Evolutionary conservation across 2,113 vertebrate species (phyloP).

Genomic region (Cyphomyrus plagiostoma): DNA sequence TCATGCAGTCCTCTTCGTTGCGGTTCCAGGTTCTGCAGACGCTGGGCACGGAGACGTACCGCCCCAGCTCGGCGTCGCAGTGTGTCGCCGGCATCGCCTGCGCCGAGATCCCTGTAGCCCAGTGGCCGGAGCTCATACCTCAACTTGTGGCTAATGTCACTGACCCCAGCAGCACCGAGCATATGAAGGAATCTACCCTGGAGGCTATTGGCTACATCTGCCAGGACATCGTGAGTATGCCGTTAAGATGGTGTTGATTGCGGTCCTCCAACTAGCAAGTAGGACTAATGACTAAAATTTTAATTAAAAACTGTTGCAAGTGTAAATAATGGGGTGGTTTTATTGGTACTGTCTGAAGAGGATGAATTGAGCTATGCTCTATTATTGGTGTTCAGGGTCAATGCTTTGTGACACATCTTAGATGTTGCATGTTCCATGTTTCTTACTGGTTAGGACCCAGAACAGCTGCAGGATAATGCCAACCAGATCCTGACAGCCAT

Average conservation of each 20-base stretch:
- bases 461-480: slow-evolving; percentile 94
- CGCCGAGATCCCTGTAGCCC: slow-evolving; percentile 90
- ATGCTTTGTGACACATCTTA: neutral
- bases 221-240: slow-evolving; percentile 89
- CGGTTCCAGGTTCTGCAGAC: slow-evolving; percentile 81
- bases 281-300: neutral
- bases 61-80: slow-evolving; percentile 93
- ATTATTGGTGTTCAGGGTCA: neutral
- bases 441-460: slow-evolving; percentile 72
- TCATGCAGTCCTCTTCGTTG: neutral
- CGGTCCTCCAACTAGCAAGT: neutral
- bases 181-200: slow-evolving; percentile 98
- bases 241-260: neutral
- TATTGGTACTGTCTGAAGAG: neutral
- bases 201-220: slow-evolving; percentile 99
- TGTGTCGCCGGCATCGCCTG: slow-evolving; percentile 96
- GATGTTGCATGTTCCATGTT: neutral
- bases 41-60: slow-evolving; percentile 90
- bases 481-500: slow-evolving; percentile 98
- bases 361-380: neutral
- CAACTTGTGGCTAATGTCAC: slow-evolving; percentile 94
- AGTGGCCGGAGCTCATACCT: slow-evolving; percentile 94
- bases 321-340: neutral
- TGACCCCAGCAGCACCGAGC: slow-evolving; percentile 87
- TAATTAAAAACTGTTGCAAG: neutral